Evolutionary conservation across 2,888 invertebrate genomes (phyloP).

Genomic region (Schizotus pectinicornis): DNA sequence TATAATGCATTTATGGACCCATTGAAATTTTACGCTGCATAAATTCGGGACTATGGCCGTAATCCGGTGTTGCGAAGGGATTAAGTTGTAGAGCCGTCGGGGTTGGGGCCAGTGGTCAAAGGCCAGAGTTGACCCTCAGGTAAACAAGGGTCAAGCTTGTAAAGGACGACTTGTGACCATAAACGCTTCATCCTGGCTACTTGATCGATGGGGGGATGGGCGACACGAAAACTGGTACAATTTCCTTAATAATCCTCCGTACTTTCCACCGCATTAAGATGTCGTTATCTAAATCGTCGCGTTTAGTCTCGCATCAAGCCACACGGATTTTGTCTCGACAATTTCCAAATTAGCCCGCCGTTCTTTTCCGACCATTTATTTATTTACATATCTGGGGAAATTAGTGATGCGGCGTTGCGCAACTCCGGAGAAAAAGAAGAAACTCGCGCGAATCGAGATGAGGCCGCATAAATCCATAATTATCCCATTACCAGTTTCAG

Average conservation of each 20-base stretch:
- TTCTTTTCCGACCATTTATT: conserved; percentile 7
- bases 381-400: background rate
- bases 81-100: too few species aligned
- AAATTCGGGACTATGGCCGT: too few species aligned
- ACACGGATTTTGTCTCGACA: conserved; percentile 40
- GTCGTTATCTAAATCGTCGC: conserved; percentile 48
- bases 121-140: too few species aligned
- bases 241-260: conserved; percentile 22
- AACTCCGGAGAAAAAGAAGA: background rate
- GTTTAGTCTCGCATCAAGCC: conserved; percentile 49
- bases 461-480: conserved; percentile 2
- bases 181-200: too few species aligned
- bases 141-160: too few species aligned
- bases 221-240: background rate
- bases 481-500: conserved; percentile 6
- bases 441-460: background rate
- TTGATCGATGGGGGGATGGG: too few species aligned
- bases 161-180: too few species aligned
- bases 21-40: too few species aligned
- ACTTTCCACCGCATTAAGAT: conserved; percentile 39
- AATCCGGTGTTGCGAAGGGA: too few species aligned
- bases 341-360: conserved; percentile 40
- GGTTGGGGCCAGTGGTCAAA: too few species aligned
- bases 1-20: too few species aligned
- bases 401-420: conserved; percentile 11